A percentile compares a stretch with the other conserved stretches of the same genome.
phyloP scores from a whole-genome alignment of 1,140 invertebrate species.

The Leguminivora glycinivorella region DNA sequence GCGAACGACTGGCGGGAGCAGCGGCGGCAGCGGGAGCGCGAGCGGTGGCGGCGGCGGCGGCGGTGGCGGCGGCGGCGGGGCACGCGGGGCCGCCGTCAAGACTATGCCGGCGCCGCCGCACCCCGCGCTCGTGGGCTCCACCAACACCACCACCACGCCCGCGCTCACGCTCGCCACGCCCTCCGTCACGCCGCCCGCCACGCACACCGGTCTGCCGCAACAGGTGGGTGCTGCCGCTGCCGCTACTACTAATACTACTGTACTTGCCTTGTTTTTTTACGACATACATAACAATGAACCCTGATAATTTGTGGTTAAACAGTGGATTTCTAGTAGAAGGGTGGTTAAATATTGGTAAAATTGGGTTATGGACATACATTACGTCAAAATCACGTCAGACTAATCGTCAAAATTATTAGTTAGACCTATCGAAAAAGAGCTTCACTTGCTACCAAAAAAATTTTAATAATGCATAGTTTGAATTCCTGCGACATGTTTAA shows the following conservation, averaged over 20 bases:
- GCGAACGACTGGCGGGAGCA: conserved; percentile 53
- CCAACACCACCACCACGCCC: conserved; percentile 79
- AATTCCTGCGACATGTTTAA: conserved; percentile 18
- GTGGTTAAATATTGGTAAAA: no score
- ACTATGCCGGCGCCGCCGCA: conserved; percentile 49
- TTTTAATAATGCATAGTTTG: no score
- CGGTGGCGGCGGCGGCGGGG: conserved; percentile 67
- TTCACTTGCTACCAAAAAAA: neutral
- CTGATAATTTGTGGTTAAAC: no score
- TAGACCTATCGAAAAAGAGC: no score
- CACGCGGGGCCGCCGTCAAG: conserved; percentile 43
- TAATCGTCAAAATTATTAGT: no score
- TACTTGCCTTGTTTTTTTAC: no score
- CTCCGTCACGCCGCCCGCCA: conserved; percentile 58
- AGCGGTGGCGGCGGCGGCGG: conserved; percentile 67
- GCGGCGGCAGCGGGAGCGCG: conserved; percentile 73
- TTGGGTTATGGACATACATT: no score
- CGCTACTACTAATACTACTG: no score
- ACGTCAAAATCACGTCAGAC: no score
- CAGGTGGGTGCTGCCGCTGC: conserved; percentile 56
- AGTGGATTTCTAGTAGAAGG: no score
- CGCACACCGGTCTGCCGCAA: conserved; percentile 69
- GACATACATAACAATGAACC: no score
- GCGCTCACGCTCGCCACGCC: conserved; percentile 46
- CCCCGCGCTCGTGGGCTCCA: conserved; percentile 72